Base-by-base conservation (phyloP, 1,140 invertebrate genomes). In the Hetaerina americana region DNA sequence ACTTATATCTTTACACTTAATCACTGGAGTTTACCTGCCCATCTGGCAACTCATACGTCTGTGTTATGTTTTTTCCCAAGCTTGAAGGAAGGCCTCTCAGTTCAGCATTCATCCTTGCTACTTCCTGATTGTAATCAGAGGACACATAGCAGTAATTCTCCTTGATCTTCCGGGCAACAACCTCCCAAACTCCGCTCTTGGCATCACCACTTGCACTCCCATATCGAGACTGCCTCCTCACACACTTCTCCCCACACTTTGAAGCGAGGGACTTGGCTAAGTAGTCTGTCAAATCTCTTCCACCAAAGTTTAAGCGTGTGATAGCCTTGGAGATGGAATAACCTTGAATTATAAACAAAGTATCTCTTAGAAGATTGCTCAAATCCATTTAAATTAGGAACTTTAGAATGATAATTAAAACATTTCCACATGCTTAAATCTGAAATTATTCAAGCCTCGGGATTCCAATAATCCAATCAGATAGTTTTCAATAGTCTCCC, bases 31-130 rank as follows among this genome's bases (percentile, higher is more conserved):
- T 25, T 71, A 88, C 92, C 82, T 93, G 92, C 76, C 90, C 92
- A 83, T 93, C 92, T 79, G 91, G 92, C 75, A 94, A 85, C 81
- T 94, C 91, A 78, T 93, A 94, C 72, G 92, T 93, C 22, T 57
- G 40, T 5, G 40, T 57, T 3, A 57, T 57, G 15, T 57, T 57
- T 1, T 57, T 57, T 57, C 15, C 15, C 15, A 10, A 3, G 22
- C 10, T 57, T 12, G 40, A 57, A 12, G 3, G 15, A 57, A n/a
- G 10, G 22, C 22, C 40, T 12, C 22, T 12, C 22, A 12, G 10
- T 57, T 57, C 40, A 18, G 40, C 40, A 3, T 57, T 2, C 40
- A 57, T 18, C 10, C 22, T 57, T n/a, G 3, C 22, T n/a, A 57
- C 22, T n/a, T 57, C 40, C 15, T 12, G 1, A 18, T 57, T 12